phyloP scores from a whole-genome alignment of 2,888 invertebrate species.

The Merodon equestris region DNA sequence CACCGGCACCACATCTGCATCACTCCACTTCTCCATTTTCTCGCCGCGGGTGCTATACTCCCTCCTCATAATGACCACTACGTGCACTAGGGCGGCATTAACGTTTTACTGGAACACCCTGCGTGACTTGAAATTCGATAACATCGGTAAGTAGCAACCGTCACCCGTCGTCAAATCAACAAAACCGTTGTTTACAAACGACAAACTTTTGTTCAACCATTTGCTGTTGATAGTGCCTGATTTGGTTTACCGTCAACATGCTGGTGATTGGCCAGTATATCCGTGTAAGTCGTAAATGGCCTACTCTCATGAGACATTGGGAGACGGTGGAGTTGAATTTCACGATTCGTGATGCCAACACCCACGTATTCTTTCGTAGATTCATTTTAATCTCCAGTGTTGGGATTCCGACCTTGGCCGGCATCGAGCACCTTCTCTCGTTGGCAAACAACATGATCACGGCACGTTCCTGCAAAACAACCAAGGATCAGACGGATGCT shows the following conservation, averaged over 20 bases:
- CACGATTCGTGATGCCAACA: slow-evolving; percentile 43
- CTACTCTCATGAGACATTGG: slow-evolving; percentile 77
- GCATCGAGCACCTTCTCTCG: slow-evolving; percentile 81
- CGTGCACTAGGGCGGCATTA: slow-evolving; percentile 41
- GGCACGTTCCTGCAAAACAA: slow-evolving; percentile 77
- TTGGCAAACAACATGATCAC: slow-evolving; percentile 81
- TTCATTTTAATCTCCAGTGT: slow-evolving; percentile 50
- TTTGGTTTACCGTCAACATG: slow-evolving; percentile 69
- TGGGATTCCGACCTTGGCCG: slow-evolving; percentile 60
- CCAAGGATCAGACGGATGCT: slow-evolving; percentile 72
- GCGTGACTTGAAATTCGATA: slow-evolving; percentile 60
- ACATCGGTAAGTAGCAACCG: slow-evolving; percentile 46
- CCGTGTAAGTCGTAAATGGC: slow-evolving; percentile 79
- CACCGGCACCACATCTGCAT: slow-evolving; percentile 75
- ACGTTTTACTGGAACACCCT: slow-evolving; percentile 59
- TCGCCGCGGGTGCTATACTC: slow-evolving; percentile 46
- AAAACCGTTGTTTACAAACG: not conserved
- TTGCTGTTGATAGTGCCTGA: slow-evolving; percentile 62
- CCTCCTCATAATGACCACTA: slow-evolving; percentile 43
- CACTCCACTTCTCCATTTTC: slow-evolving; percentile 62
- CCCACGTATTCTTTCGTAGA: slow-evolving; percentile 45
- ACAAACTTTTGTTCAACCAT: slow-evolving; percentile 7
- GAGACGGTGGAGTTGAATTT: slow-evolving; percentile 74
- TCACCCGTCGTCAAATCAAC: too few species aligned
- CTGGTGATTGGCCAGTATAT: slow-evolving; percentile 74